phyloP scores from a whole-genome alignment of 2,113 vertebrate genomes.

The Corynorhinus townsendii region DNA sequence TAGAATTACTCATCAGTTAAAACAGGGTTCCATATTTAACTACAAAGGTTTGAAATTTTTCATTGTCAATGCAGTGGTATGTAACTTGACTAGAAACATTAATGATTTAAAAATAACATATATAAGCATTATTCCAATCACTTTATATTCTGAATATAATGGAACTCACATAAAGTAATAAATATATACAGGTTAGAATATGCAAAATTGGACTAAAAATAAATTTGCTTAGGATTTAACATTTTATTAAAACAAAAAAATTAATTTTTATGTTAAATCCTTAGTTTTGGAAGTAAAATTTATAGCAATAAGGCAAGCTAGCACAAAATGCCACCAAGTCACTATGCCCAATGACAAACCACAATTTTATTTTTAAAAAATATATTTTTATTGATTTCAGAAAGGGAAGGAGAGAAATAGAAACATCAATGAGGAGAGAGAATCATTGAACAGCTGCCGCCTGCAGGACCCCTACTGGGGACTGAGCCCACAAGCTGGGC shows the following conservation, averaged over 20 bases:
- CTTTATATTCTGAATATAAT: slow-evolving; percentile 5
- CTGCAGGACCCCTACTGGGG: no score
- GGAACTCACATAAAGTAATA: slow-evolving; percentile 19
- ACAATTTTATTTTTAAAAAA: background rate
- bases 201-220: background rate
- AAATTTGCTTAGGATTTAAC: slow-evolving; percentile 19
- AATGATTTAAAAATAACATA: background rate
- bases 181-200: background rate
- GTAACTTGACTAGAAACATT: slow-evolving; percentile 3
- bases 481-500: no score
- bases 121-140: slow-evolving; percentile 10
- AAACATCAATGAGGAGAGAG: no score
- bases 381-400: no score
- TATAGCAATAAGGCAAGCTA: background rate
- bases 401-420: no score
- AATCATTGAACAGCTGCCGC: no score
- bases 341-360: background rate
- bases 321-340: background rate
- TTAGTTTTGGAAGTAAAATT: background rate
- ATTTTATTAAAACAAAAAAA: background rate
- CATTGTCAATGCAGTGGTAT: background rate
- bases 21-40: slow-evolving; percentile 32
- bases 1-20: slow-evolving; percentile 57
- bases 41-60: slow-evolving; percentile 50
- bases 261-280: background rate